phyloP scores from a whole-genome alignment of 1,140 invertebrate species.

The Drosophila malerkotliana region DNA sequence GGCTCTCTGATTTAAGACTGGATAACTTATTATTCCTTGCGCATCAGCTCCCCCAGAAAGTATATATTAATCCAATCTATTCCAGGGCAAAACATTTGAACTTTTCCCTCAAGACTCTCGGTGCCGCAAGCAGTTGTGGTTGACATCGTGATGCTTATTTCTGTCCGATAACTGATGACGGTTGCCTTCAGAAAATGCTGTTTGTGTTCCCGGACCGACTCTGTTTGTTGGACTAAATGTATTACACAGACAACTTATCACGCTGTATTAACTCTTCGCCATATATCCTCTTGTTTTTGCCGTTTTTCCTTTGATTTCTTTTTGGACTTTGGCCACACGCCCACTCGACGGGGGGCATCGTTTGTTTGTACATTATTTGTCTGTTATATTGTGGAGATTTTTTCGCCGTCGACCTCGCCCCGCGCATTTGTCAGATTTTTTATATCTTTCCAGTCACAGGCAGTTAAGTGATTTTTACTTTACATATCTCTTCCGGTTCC shows the following conservation, averaged over 20 bases:
- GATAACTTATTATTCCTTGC: neutral
- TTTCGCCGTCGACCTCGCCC: conserved; percentile 14
- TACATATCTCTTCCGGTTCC: neutral
- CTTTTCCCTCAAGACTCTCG: neutral
- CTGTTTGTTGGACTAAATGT: conserved; percentile 50
- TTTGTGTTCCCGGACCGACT: conserved; percentile 22
- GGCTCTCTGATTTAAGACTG: neutral
- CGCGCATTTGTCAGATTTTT: conserved; percentile 13
- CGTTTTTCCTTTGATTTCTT: conserved; percentile 15
- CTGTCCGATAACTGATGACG: conserved; percentile 49
- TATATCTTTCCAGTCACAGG: conserved; percentile 29
- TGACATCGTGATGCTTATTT: conserved; percentile 26
- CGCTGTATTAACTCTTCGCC: conserved; percentile 53
- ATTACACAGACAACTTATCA: conserved; percentile 64
- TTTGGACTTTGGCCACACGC: conserved; percentile 19
- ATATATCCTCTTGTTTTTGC: conserved; percentile 18
- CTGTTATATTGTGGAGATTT: conserved; percentile 29
- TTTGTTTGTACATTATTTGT: conserved; percentile 42
- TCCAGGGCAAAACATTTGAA: conserved; percentile 10
- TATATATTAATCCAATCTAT: conserved; percentile 34
- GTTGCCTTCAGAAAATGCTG: conserved; percentile 21
- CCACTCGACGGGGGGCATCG: conserved; percentile 27
- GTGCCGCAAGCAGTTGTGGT: conserved; percentile 16
- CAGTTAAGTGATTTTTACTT: conserved; percentile 53
- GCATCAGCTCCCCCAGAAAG: neutral